phyloP scores from a whole-genome alignment of 2,797 vertebrate species.

The Threskiornis aethiopicus region DNA sequence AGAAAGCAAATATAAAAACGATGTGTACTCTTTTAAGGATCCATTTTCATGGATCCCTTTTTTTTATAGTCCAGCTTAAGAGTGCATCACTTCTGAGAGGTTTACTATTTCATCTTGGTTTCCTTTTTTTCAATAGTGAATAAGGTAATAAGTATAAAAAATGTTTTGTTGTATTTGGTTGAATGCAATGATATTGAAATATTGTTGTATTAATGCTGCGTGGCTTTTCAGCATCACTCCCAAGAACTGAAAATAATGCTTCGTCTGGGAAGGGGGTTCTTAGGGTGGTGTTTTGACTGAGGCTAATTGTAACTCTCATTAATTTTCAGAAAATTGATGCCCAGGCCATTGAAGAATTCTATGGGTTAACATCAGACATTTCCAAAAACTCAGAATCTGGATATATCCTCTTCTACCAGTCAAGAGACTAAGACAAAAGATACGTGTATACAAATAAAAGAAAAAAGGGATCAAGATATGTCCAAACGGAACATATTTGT shows the following conservation, averaged over 20 bases:
- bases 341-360: constrained; percentile 94
- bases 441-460: not conserved
- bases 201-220: fast-evolving
- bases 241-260: not conserved
- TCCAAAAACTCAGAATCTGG: constrained; percentile 95
- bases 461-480: constrained; percentile 60
- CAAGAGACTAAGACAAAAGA: constrained; percentile 85
- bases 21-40: not conserved
- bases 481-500: not conserved
- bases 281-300: not conserved
- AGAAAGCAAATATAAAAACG: not conserved
- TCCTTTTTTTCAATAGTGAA: not conserved
- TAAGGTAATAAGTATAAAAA: not conserved
- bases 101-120: not conserved
- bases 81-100: not conserved
- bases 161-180: not conserved
- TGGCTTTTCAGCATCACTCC: not conserved
- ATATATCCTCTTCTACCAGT: constrained; percentile 96
- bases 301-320: not conserved
- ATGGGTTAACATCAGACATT: constrained; percentile 93
- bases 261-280: not conserved
- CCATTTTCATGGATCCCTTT: not conserved
- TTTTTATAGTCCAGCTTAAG: not conserved
- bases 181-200: not conserved
- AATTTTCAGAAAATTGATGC: constrained; percentile 88